Conservation (phyloP, 1,140 invertebrate genomes). For the Chionoecetes opilio region DNA sequence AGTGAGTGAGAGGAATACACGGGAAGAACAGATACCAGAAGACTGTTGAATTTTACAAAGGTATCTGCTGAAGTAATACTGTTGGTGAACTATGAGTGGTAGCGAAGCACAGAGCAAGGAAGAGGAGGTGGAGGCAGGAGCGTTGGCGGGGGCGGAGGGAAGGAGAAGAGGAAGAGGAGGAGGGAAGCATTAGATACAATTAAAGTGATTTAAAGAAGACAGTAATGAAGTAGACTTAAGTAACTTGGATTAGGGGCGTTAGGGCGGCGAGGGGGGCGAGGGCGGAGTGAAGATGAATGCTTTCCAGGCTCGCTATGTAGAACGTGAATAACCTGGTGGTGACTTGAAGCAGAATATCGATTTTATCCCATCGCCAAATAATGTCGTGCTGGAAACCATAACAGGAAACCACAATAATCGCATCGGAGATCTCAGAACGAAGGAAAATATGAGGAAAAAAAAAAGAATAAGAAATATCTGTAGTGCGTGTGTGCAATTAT, state of each 20-base stretch:
- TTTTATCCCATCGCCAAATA: neutral
- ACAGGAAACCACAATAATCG: neutral
- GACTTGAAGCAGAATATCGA: neutral
- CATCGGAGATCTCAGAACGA: no score
- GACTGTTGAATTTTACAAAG: no score
- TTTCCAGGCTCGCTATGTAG: neutral
- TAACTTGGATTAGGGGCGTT: neutral
- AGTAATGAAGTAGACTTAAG: slow-evolving; percentile 20
- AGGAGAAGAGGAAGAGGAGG: neutral
- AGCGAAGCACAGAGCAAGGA: neutral
- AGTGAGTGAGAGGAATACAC: no score
- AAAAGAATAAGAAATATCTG: no score
- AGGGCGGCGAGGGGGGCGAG: neutral
- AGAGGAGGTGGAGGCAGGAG: neutral
- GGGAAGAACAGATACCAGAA: no score
- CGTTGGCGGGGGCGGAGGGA: no score
- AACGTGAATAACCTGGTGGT: neutral
- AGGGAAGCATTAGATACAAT: neutral
- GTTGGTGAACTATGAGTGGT: no score
- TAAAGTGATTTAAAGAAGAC: neutral
- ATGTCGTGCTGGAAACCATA: neutral
- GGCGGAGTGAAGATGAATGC: neutral
- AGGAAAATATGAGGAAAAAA: no score
- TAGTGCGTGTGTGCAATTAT: no score
- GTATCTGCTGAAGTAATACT: no score